A percentile compares a stretch with the other conserved stretches of the same genome.
These are phyloP conservation scores for Rotaria macrura DNA, from an alignment of 2,888 invertebrate genomes.

Conservation along the genomic window DNA sequence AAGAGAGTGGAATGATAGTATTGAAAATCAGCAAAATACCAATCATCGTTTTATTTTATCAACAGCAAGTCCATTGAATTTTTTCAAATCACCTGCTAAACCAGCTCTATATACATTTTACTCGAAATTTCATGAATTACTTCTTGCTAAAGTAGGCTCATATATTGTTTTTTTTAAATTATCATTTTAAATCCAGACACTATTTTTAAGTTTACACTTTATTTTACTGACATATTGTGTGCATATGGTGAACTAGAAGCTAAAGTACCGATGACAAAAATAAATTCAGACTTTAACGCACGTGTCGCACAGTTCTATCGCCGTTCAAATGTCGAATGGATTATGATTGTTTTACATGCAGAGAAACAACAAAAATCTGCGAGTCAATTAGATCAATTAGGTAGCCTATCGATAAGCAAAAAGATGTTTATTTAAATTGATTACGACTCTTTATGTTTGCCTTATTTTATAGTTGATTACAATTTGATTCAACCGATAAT, in stretches of 20 bases:
- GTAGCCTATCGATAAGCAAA: too few relatives aligned
- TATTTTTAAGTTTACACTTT: neutral
- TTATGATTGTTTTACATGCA: neutral
- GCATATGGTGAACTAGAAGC: neutral
- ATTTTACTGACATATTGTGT: neutral
- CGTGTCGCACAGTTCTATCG: neutral
- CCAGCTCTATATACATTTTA: neutral
- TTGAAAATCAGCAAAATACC: neutral
- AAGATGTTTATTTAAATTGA: too few relatives aligned
- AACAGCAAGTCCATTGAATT: neutral
- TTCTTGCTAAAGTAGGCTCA: neutral
- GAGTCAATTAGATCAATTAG: neutral
- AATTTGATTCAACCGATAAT: neutral
- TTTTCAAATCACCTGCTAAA: neutral
- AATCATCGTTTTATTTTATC: neutral
- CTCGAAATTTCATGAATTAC: neutral
- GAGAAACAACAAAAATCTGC: neutral
- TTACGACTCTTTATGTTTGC: too few relatives aligned
- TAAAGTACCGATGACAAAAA: neutral
- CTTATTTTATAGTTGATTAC: neutral
- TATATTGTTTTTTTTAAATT: neutral
- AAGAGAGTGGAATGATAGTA: neutral
- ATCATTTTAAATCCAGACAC: too few relatives aligned
- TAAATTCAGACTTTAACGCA: neutral
- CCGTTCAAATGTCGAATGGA: neutral